phyloP scores from a whole-genome alignment of 2,797 vertebrate genomes.

The Enteromius thamalakanensis region DNA sequence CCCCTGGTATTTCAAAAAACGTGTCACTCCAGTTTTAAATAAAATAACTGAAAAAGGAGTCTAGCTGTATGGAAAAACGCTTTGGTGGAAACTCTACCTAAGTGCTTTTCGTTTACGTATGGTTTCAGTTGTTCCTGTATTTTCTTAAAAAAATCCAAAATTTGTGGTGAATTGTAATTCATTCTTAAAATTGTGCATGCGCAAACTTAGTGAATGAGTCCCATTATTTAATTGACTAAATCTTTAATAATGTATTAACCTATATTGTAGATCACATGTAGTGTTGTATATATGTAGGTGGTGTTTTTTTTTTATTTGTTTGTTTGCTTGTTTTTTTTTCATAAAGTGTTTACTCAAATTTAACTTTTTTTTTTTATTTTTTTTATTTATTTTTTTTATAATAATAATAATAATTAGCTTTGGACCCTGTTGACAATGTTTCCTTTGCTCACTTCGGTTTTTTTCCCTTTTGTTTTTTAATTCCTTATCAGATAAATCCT shows the following conservation, averaged over 20 bases:
- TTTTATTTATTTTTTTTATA: too few relatives aligned
- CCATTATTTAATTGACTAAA: background rate
- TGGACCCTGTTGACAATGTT: background rate
- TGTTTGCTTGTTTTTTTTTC: background rate
- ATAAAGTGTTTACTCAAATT: background rate
- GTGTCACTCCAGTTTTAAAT: too few relatives aligned
- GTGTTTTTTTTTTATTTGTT: background rate
- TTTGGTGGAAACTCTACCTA: background rate
- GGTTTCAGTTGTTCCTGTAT: background rate
- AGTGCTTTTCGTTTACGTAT: background rate
- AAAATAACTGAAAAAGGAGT: too few relatives aligned
- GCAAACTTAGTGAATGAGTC: background rate
- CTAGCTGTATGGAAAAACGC: too few relatives aligned
- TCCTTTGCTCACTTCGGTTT: background rate
- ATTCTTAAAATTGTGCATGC: background rate
- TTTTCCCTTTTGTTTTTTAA: slow-evolving; percentile 7
- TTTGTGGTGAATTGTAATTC: background rate
- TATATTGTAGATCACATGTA: background rate
- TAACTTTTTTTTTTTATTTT: too few relatives aligned
- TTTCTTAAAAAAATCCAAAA: background rate
- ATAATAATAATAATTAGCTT: background rate
- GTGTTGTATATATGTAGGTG: background rate
- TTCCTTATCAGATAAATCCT: slow-evolving; percentile 60
- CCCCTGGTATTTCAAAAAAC: too few relatives aligned
- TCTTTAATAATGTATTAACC: background rate